Percentiles rank a stretch among this genome's conserved stretches.
Evolutionary conservation across 2,888 invertebrate species (phyloP).

Genomic region (Drosophila phalerata): DNA sequence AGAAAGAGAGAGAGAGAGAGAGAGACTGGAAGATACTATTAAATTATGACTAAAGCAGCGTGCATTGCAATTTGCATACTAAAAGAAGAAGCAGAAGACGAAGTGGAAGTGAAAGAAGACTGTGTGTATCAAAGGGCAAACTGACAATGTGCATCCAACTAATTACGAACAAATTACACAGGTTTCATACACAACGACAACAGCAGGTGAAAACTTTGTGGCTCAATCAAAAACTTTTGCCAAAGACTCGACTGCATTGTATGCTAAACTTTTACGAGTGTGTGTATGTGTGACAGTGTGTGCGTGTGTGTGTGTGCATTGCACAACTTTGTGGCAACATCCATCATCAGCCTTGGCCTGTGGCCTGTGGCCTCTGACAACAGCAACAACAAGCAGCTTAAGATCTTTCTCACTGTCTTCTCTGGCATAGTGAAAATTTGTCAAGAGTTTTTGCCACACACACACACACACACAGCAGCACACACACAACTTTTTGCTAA

Average conservation of each 20-base stretch:
- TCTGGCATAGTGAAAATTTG: slow-evolving; percentile 49
- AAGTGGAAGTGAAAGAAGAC: no score
- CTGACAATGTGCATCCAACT: slow-evolving; percentile 75
- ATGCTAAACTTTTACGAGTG: slow-evolving; percentile 1
- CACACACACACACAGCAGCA: not conserved
- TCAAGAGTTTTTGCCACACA: slow-evolving; percentile 49
- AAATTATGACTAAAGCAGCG: slow-evolving; percentile 48
- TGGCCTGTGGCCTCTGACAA: slow-evolving; percentile 23
- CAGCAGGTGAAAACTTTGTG: slow-evolving; percentile 57
- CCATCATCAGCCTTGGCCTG: slow-evolving; percentile 34
- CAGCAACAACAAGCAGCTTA: slow-evolving; percentile 4
- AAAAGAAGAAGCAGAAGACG: not conserved
- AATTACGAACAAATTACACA: slow-evolving; percentile 76
- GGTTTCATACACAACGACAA: slow-evolving; percentile 55
- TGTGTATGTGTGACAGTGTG: not conserved
- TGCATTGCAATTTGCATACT: slow-evolving; percentile 34
- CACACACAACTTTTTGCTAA: slow-evolving; percentile 56
- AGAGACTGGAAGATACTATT: slow-evolving; percentile 38
- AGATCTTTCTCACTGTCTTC: slow-evolving; percentile 6
- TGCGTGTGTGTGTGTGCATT: slow-evolving; percentile 15
- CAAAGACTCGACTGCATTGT: slow-evolving; percentile 26
- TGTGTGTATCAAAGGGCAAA: slow-evolving; percentile 18
- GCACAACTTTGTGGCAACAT: slow-evolving; percentile 56
- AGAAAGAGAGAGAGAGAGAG: not conserved
- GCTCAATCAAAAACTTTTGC: slow-evolving; percentile 74